These are phyloP conservation scores for Alligator sinensis DNA, from an alignment of 2,113 vertebrate species.

Conservation along the genomic window DNA sequence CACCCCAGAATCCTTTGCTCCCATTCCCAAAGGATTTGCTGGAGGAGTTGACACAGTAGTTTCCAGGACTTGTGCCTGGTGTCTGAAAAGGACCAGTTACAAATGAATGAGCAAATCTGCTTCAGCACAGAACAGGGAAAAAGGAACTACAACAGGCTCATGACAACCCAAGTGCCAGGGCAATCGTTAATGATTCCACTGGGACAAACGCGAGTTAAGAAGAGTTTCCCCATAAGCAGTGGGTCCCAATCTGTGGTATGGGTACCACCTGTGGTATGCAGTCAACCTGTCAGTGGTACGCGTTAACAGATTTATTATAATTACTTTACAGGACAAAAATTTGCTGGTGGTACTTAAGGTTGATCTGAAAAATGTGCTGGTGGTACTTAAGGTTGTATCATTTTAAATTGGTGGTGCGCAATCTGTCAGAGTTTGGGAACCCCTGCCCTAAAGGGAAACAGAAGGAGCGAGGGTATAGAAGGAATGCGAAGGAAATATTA, in stretches of 20 bases:
- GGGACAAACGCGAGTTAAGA: neutral
- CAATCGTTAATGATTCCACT: neutral
- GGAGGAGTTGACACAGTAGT: neutral
- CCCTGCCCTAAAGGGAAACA: neutral
- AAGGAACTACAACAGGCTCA: neutral
- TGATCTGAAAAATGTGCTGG: too few relatives aligned
- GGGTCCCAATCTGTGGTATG: too few relatives aligned
- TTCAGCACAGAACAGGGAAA: constrained; percentile 29
- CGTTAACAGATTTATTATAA: neutral
- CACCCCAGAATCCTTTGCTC: neutral
- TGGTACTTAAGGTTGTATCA: too few relatives aligned
- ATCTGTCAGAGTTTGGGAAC: too few relatives aligned
- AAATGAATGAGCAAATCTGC: constrained; percentile 17
- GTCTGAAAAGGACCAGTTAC: neutral
- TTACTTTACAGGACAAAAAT: too few relatives aligned
- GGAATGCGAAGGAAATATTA: accelerated
- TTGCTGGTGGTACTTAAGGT: too few relatives aligned
- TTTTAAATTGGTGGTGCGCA: too few relatives aligned
- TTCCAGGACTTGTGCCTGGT: neutral
- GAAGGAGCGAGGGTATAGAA: neutral
- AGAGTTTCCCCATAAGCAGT: neutral
- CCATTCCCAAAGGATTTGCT: neutral
- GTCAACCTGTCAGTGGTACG: accelerated
- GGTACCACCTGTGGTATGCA: too few relatives aligned
- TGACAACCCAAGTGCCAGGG: neutral